Evolutionary conservation across 2,797 vertebrate genomes (phyloP).

Genomic region (Sebastes iracundus): DNA sequence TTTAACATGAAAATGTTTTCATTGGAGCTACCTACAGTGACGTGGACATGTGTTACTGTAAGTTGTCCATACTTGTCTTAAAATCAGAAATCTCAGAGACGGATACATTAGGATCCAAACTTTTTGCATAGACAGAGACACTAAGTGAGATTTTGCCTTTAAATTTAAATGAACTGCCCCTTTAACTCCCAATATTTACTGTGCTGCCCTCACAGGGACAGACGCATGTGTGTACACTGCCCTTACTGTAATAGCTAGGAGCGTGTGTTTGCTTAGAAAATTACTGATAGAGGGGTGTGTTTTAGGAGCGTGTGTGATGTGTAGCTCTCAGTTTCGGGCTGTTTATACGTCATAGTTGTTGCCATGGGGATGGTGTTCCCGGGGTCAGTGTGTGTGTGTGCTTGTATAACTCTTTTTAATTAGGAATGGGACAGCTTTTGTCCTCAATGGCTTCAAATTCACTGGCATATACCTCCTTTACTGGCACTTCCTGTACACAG

Average conservation of each 20-base stretch:
- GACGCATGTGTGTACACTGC: slow-evolving; percentile 41
- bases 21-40: not conserved
- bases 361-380: slow-evolving; percentile 49
- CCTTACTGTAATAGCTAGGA: slow-evolving; percentile 36
- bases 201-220: slow-evolving; percentile 29
- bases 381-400: slow-evolving; percentile 8
- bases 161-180: slow-evolving; percentile 20
- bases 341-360: slow-evolving; percentile 44
- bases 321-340: slow-evolving; percentile 35
- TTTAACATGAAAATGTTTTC: not conserved
- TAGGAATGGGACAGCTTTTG: slow-evolving; percentile 31
- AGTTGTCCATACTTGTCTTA: not conserved
- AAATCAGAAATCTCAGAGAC: not conserved
- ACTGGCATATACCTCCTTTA: slow-evolving; percentile 43
- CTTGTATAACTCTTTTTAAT: slow-evolving; percentile 57
- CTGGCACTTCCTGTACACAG: slow-evolving; percentile 41
- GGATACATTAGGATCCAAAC: not conserved
- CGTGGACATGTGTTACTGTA: not conserved
- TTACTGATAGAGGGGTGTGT: slow-evolving; percentile 46
- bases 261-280: slow-evolving; percentile 52
- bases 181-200: slow-evolving; percentile 39
- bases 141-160: not conserved
- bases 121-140: not conserved
- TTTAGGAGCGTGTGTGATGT: slow-evolving; percentile 51
- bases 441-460: slow-evolving; percentile 42